phyloP scores from a whole-genome alignment of 2,888 invertebrate genomes.

The Phymatocera aterrima region DNA sequence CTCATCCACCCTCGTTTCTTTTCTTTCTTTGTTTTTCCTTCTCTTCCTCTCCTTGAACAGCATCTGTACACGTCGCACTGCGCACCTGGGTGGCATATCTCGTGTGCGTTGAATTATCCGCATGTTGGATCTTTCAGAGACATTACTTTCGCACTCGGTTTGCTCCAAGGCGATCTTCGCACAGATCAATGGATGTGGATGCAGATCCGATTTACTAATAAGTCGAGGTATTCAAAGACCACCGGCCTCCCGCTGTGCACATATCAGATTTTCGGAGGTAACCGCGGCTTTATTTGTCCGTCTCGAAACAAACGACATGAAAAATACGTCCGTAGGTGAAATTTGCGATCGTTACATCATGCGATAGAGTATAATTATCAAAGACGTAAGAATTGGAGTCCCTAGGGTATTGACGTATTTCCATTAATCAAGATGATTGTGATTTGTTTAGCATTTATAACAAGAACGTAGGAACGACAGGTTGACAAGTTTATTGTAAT shows the following conservation, averaged over 20 bases:
- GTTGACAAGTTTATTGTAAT: conserved; percentile 11
- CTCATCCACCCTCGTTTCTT: too few species aligned
- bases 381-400: neutral
- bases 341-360: too few species aligned
- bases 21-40: conserved; percentile 23
- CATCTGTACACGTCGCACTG: conserved; percentile 43
- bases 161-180: neutral
- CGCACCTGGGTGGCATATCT: conserved; percentile 46
- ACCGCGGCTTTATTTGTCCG: too few species aligned
- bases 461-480: neutral
- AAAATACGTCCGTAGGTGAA: too few species aligned
- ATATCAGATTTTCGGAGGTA: too few species aligned
- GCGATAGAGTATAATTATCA: too few species aligned
- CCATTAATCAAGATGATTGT: neutral
- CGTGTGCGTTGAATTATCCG: conserved; percentile 64
- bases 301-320: too few species aligned
- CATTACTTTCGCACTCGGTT: conserved; percentile 59
- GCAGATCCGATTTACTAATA: neutral
- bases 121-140: conserved; percentile 63
- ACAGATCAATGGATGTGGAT: neutral
- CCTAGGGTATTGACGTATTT: neutral
- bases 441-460: conserved; percentile 38
- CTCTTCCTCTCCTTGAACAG: neutral
- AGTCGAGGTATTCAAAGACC: neutral
- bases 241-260: too few species aligned